phyloP scores from a whole-genome alignment of 2,888 invertebrate genomes.

The Chrysina gloriosa region DNA sequence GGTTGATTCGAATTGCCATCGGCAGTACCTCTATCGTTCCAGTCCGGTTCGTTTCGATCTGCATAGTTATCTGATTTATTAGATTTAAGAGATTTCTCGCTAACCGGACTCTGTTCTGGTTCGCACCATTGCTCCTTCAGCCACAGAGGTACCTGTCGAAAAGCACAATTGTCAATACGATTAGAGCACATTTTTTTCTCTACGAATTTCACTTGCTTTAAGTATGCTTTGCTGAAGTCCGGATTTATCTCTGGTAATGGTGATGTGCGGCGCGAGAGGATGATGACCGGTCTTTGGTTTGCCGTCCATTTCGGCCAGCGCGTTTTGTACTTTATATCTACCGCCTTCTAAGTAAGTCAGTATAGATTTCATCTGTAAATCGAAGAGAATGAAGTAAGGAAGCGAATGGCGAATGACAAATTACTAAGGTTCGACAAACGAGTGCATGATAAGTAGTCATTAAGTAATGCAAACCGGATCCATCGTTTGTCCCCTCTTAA shows the following conservation, averaged over 20 bases:
- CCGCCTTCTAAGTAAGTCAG: conserved; percentile 92
- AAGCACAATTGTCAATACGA: neutral
- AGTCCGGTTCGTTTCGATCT: conserved; percentile 71
- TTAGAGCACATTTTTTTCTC: neutral
- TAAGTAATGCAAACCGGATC: too few relatives aligned
- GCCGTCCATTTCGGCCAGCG: conserved; percentile 84
- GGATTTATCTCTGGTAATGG: conserved; percentile 89
- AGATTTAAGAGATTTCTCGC: conserved; percentile 60
- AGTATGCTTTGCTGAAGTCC: conserved; percentile 88
- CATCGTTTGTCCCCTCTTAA: too few relatives aligned
- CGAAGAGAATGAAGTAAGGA: neutral
- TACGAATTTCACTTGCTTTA: conserved; percentile 68
- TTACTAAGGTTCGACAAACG: too few relatives aligned
- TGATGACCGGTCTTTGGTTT: conserved; percentile 81
- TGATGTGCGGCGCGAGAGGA: conserved; percentile 87
- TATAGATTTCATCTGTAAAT: conserved; percentile 88
- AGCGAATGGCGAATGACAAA: too few relatives aligned
- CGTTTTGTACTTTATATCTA: conserved; percentile 86
- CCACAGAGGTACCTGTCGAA: conserved; percentile 78
- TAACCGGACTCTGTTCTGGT: conserved; percentile 60
- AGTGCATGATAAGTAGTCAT: too few relatives aligned
- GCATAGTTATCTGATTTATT: conserved; percentile 63
- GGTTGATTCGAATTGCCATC: conserved; percentile 90
- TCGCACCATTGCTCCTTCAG: conserved; percentile 74
- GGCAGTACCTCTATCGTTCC: conserved; percentile 80